Evolutionary conservation across 2,797 vertebrate genomes (phyloP).

Genomic region (Schizothorax lantsangensis): DNA sequence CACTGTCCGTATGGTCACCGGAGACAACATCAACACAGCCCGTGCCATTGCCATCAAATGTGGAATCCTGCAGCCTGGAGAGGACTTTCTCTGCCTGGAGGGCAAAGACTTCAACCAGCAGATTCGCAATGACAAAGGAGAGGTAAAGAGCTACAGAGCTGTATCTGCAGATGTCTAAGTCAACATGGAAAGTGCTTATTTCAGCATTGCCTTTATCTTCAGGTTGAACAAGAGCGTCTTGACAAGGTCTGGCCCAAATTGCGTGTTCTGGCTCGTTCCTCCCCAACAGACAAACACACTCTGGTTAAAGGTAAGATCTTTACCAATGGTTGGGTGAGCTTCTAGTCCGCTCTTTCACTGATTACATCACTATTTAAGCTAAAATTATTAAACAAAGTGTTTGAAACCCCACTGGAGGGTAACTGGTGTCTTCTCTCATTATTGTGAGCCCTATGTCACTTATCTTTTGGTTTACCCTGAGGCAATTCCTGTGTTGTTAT

Average conservation of each 20-base stretch:
- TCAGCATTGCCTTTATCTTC: neutral
- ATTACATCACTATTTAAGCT: neutral
- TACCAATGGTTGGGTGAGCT: neutral
- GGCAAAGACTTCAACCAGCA: conserved; percentile 96
- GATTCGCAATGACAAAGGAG: conserved; percentile 95
- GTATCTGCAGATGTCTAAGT: neutral
- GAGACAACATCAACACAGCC: conserved; percentile 98
- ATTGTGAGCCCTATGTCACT: neutral
- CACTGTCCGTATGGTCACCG: conserved; percentile 97
- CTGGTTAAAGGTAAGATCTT: conserved; percentile 93
- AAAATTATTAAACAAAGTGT: neutral
- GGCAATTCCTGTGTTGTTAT: conserved; percentile 5
- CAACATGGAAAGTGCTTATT: neutral
- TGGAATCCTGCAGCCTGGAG: conserved; percentile 89
- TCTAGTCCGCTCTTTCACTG: neutral
- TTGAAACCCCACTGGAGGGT: neutral
- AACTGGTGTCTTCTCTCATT: neutral
- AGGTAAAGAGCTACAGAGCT: conserved; percentile 77
- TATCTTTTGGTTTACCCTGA: conserved; percentile 8
- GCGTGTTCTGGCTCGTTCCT: conserved; percentile 93
- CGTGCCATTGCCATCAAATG: conserved; percentile 96
- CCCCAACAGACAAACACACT: conserved; percentile 96
- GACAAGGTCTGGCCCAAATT: conserved; percentile 98
- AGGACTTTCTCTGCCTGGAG: conserved; percentile 94
- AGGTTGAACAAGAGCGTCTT: conserved; percentile 97